These are phyloP conservation scores for Neoscelio sp. DNA, from an alignment of 2,888 invertebrate species.

Conservation along the genomic window DNA sequence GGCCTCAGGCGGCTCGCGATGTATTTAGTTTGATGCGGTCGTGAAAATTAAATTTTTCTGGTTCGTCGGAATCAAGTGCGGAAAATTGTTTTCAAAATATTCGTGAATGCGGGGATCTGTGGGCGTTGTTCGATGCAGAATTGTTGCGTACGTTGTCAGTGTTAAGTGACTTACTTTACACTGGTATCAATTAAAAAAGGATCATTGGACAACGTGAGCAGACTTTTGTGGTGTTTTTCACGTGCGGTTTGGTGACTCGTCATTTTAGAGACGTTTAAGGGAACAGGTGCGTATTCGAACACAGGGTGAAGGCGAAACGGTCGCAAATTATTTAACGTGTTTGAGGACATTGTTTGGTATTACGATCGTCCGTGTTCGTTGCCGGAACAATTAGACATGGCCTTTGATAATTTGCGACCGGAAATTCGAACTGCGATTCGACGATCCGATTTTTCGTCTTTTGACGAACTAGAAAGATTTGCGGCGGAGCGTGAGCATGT, in stretches of 20 bases:
- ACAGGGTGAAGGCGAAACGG: conserved; percentile 32
- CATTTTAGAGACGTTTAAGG: conserved; percentile 4
- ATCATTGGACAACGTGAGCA: not conserved
- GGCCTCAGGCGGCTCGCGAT: not conserved
- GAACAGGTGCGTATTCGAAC: conserved; percentile 11
- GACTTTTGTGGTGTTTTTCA: conserved; percentile 20
- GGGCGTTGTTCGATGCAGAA: not conserved
- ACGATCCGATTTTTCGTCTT: conserved; percentile 24
- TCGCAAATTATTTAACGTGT: conserved; percentile 11
- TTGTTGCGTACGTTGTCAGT: conserved; percentile 6
- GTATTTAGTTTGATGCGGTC: conserved; percentile 1
- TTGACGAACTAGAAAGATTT: conserved; percentile 4
- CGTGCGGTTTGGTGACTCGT: conserved; percentile 1
- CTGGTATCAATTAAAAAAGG: too few species aligned
- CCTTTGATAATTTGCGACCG: conserved; percentile 27
- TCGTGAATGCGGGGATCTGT: conserved; percentile 9
- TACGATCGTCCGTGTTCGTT: too few species aligned
- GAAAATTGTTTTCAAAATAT: conserved; percentile 33
- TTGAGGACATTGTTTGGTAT: conserved; percentile 12
- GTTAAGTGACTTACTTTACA: conserved; percentile 13
- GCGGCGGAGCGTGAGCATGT: conserved; percentile 8
- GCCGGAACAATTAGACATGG: conserved; percentile 49
- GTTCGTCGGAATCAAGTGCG: conserved; percentile 1
- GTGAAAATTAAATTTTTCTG: conserved; percentile 34
- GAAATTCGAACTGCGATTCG: conserved; percentile 11